Conservation (phyloP, 2,113 vertebrate genomes). For the Eulemur rufifrons region DNA sequence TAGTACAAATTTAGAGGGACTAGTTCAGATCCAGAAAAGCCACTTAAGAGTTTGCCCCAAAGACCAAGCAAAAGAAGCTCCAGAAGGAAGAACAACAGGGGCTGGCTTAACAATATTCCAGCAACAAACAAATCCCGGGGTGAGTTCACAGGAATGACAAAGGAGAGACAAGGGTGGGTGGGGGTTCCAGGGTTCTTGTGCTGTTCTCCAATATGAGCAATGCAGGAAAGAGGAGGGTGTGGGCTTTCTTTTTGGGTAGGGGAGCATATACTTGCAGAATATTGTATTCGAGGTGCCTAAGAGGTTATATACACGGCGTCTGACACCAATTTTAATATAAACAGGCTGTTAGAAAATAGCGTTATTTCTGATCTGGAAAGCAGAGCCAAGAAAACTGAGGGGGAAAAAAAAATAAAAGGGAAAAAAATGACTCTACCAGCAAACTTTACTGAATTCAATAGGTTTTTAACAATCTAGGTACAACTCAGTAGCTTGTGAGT, state of each 20-base stretch:
- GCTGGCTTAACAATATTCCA: background rate
- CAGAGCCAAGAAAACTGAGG: background rate
- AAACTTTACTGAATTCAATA: background rate
- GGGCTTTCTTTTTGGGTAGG: background rate
- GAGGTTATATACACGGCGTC: background rate
- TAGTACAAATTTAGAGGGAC: background rate
- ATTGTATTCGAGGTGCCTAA: background rate
- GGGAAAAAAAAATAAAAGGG: too few species aligned
- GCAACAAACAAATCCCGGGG: background rate
- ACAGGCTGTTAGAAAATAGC: background rate
- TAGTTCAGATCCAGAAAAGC: background rate
- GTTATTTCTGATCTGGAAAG: background rate
- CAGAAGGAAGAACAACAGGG: background rate
- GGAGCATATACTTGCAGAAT: too few species aligned
- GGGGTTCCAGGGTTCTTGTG: background rate
- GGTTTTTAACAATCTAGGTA: background rate
- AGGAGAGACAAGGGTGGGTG: background rate
- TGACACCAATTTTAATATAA: background rate
- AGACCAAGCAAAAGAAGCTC: background rate
- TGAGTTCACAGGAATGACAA: background rate
- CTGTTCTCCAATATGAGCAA: background rate
- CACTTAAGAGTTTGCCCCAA: background rate
- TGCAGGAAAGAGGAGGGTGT: background rate
- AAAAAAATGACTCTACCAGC: background rate
- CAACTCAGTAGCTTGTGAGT: background rate